These are phyloP conservation scores for Glaucomys volans DNA, from an alignment of 2,113 vertebrate species.

Conservation along the genomic window DNA sequence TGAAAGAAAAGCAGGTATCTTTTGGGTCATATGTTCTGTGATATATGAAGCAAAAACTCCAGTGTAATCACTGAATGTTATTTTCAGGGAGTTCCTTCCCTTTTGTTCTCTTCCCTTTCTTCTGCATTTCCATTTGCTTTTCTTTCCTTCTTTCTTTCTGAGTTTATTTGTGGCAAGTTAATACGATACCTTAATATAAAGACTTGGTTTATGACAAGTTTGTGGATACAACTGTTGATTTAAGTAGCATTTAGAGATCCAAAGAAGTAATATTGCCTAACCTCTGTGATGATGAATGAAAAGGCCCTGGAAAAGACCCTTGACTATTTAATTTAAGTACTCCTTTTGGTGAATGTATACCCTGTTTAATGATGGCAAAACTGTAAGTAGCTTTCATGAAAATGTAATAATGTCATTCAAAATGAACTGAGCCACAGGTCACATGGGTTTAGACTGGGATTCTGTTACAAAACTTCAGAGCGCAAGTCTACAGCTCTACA, in stretches of 20 bases:
- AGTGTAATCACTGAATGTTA: slow-evolving; percentile 10
- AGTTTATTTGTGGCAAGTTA: not conserved
- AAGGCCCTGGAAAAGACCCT: not conserved
- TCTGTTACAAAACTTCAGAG: not conserved
- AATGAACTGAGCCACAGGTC: not conserved
- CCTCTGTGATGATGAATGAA: not conserved
- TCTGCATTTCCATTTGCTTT: not conserved
- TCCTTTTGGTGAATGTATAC: not conserved
- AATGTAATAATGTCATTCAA: not conserved
- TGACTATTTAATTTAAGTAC: not conserved
- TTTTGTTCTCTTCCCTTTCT: not conserved
- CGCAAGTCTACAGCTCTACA: not conserved
- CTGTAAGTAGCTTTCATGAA: slow-evolving; percentile 14
- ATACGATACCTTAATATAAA: not conserved
- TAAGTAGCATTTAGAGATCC: not conserved
- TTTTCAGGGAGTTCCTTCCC: not conserved
- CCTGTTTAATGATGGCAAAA: not conserved
- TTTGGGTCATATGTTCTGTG: not conserved
- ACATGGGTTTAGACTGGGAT: not conserved
- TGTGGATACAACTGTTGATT: slow-evolving; percentile 1
- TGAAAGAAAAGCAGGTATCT: slow-evolving; percentile 34
- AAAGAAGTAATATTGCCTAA: not conserved
- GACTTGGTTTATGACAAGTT: not conserved
- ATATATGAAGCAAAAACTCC: not conserved
- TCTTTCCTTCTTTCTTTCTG: not conserved